Evolutionary conservation across 2,797 vertebrate genomes (phyloP).

Genomic region (Ceyx erithaca): DNA sequence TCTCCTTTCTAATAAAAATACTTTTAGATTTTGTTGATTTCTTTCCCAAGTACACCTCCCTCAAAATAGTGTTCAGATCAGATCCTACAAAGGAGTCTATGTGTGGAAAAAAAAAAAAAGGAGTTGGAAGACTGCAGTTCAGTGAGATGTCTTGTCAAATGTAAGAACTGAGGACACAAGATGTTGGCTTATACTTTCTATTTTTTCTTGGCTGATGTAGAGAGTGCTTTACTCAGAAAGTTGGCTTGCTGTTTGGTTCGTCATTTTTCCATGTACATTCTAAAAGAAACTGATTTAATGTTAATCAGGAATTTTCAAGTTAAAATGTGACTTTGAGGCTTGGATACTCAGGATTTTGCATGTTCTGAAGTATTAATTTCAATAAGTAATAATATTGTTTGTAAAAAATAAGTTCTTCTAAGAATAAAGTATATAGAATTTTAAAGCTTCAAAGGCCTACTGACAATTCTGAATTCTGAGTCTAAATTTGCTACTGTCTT

Average conservation of each 20-base stretch:
- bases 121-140: not conserved
- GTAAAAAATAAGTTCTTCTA: not conserved
- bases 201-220: not conserved
- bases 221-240: not conserved
- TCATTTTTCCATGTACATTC: not conserved
- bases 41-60: not conserved
- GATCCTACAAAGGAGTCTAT: not conserved
- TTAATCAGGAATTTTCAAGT: not conserved
- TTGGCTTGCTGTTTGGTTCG: not conserved
- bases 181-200: not conserved
- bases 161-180: not conserved
- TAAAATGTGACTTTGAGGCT: not conserved
- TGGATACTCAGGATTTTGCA: not conserved
- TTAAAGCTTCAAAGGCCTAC: not conserved
- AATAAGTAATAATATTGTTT: not conserved
- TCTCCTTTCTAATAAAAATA: not conserved
- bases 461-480: not conserved
- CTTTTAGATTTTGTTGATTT: not conserved
- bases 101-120: not conserved
- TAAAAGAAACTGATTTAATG: not conserved
- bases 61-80: not conserved
- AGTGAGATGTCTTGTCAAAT: not conserved
- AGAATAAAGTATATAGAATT: not conserved
- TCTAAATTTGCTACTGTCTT: not conserved
- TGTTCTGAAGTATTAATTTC: not conserved